Conservation (phyloP, 2,888 invertebrate genomes). For the Tetranychus piercei region DNA sequence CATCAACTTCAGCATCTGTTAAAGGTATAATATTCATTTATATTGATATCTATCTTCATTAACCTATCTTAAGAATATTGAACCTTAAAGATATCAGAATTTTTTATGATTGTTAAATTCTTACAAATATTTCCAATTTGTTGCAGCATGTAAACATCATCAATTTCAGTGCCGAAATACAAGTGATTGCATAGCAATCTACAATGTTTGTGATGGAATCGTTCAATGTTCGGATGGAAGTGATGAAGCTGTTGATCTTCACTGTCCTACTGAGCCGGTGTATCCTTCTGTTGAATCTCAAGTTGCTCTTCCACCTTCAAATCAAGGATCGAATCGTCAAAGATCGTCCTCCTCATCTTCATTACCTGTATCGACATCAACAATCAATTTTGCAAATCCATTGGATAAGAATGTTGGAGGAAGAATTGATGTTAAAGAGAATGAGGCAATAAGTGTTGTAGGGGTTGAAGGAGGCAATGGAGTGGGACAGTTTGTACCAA, state of each 20-base stretch:
- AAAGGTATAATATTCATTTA: background rate
- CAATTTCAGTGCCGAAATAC: slow-evolving; percentile 71
- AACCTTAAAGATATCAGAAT: background rate
- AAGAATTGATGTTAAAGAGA: background rate
- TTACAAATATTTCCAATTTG: background rate
- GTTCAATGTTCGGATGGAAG: slow-evolving; percentile 73
- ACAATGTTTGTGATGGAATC: slow-evolving; percentile 85
- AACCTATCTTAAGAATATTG: no score
- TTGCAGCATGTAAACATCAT: slow-evolving; percentile 48
- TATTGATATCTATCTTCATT: background rate
- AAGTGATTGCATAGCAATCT: slow-evolving; percentile 78
- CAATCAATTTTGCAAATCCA: background rate
- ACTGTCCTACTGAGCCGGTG: slow-evolving; percentile 41
- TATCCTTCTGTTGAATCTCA: background rate
- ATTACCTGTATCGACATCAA: background rate
- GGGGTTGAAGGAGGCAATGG: background rate
- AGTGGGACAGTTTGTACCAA: background rate
- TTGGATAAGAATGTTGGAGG: slow-evolving; percentile 8
- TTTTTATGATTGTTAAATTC: background rate
- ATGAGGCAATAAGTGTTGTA: background rate
- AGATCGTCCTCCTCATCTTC: background rate
- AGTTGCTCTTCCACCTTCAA: background rate
- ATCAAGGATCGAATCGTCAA: background rate
- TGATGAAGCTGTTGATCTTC: slow-evolving; percentile 69
- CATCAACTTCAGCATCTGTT: background rate